A percentile compares a stretch with the other conserved stretches of the same genome.
These are phyloP conservation scores for Octomys mimax DNA, from an alignment of 2,797 vertebrate genomes.

Conservation along the genomic window DNA sequence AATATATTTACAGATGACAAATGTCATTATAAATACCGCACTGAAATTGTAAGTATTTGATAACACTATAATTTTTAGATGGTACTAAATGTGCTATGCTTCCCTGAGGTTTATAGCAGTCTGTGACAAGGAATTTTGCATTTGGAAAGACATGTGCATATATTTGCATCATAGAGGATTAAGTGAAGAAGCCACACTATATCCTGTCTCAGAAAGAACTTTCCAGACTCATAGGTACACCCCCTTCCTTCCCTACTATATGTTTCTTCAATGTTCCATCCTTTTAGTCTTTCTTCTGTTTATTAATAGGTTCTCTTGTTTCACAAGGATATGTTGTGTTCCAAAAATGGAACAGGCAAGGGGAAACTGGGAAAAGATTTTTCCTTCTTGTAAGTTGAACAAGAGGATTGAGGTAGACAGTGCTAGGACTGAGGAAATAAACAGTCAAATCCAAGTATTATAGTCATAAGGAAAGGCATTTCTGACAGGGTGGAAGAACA, in stretches of 20 bases:
- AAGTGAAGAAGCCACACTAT: neutral
- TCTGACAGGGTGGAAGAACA: neutral
- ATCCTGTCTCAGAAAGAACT: neutral
- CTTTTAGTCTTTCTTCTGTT: neutral
- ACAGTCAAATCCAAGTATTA: neutral
- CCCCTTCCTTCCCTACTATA: neutral
- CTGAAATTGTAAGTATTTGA: constrained; percentile 36
- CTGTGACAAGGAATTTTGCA: neutral
- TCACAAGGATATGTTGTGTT: neutral
- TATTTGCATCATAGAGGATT: neutral
- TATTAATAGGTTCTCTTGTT: neutral
- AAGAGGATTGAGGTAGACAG: neutral
- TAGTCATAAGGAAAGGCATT: neutral
- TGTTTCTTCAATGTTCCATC: neutral
- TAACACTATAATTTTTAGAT: neutral
- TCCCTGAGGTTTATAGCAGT: neutral
- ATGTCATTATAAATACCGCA: constrained; percentile 5
- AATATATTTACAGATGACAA: constrained; percentile 23
- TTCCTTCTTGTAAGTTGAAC: neutral
- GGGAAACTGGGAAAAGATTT: neutral
- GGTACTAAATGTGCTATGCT: neutral
- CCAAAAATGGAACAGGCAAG: neutral
- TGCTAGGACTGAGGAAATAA: neutral
- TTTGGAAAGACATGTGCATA: neutral
- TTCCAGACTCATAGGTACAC: neutral